Conservation (phyloP, 30 jellyfish, hydroid and myxozoan species). For the Turritopsis rubra region DNA sequence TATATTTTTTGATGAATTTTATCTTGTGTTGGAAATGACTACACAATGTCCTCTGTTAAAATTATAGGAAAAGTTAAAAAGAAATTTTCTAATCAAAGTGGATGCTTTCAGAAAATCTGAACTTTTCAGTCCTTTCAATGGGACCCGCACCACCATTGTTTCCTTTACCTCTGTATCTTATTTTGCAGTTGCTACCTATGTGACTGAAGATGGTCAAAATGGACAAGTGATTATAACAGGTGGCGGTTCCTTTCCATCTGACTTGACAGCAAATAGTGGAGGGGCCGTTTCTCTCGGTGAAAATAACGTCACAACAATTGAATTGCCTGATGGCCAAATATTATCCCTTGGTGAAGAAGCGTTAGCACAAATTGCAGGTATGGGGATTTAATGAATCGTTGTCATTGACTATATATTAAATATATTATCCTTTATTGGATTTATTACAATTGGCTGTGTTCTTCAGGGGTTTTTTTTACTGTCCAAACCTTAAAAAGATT, state of each 20-base stretch:
- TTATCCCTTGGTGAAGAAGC: slow-evolving; percentile 72
- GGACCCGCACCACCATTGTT: background rate
- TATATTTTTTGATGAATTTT: too few species aligned
- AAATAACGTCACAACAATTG: slow-evolving; percentile 36
- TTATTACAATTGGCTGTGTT: too few species aligned
- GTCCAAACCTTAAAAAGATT: too few species aligned
- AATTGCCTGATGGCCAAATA: slow-evolving; percentile 54
- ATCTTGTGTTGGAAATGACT: too few species aligned
- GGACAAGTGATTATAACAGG: slow-evolving; percentile 83
- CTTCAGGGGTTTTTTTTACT: too few species aligned
- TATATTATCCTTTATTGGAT: too few species aligned
- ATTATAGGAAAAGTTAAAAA: too few species aligned
- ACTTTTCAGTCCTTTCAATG: background rate
- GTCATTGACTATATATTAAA: too few species aligned
- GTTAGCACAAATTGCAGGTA: slow-evolving; percentile 69
- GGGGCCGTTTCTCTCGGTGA: slow-evolving; percentile 63
- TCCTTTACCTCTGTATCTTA: too few species aligned
- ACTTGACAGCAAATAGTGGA: slow-evolving; percentile 19
- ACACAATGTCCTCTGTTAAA: too few species aligned
- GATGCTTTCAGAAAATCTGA: background rate
- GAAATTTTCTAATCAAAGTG: too few species aligned
- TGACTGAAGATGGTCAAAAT: slow-evolving; percentile 90
- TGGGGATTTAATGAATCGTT: background rate
- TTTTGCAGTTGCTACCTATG: slow-evolving; percentile 89
- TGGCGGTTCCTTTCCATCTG: slow-evolving; percentile 48